These are phyloP conservation scores for Astyanax mexicanus DNA, from an alignment of 2,797 vertebrate species.

Conservation along the genomic window DNA sequence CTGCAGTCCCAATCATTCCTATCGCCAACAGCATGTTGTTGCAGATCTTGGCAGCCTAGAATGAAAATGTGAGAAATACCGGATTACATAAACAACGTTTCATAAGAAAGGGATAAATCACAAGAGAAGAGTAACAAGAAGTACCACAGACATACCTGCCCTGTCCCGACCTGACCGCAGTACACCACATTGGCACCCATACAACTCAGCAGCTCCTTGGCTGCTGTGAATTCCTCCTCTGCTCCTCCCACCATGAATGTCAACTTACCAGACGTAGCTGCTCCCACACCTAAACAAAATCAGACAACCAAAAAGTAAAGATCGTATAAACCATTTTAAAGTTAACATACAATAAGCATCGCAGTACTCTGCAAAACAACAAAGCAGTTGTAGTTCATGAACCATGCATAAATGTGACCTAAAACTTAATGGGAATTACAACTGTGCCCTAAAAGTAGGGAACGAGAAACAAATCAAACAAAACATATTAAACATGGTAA, in stretches of 20 bases:
- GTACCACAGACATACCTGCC: slow-evolving; percentile 83
- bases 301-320: not conserved
- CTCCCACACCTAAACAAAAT: slow-evolving; percentile 89
- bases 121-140: not conserved
- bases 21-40: slow-evolving; percentile 99
- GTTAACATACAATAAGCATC: no score
- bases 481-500: no score
- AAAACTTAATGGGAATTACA: no score
- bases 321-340: no score
- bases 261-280: slow-evolving; percentile 93
- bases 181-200: slow-evolving; percentile 97
- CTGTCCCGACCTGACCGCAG: slow-evolving; percentile 94
- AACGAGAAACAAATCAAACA: no score
- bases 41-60: slow-evolving; percentile 97
- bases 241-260: slow-evolving; percentile 98
- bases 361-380: no score
- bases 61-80: slow-evolving; percentile 43
- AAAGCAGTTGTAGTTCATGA: no score
- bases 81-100: slow-evolving; percentile 3
- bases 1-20: slow-evolving; percentile 97
- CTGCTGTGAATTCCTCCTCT: slow-evolving; percentile 94
- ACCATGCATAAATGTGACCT: no score
- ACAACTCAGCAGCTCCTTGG: slow-evolving; percentile 91
- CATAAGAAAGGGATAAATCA: not conserved
- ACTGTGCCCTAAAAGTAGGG: no score